A percentile compares a stretch with the other conserved stretches of the same genome.
Evolutionary conservation across 2,113 vertebrate species (phyloP).

Genomic region (Anarrhichthys ocellatus): DNA sequence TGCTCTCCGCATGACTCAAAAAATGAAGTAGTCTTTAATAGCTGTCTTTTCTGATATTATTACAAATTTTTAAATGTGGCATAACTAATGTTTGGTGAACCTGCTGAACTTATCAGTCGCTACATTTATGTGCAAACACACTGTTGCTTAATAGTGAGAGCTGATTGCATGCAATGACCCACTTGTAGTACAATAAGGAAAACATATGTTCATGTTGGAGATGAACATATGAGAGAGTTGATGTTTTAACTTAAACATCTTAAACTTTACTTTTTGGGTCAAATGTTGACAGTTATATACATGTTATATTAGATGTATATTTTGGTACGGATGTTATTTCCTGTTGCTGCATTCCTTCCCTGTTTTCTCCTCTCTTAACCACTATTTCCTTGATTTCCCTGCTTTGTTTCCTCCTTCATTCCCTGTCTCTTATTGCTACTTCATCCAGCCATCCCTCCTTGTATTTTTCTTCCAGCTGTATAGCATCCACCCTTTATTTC

Average conservation of each 20-base stretch:
- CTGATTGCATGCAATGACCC: background rate
- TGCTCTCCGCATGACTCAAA: slow-evolving; percentile 13
- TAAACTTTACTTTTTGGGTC: background rate
- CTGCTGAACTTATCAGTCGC: slow-evolving; percentile 20
- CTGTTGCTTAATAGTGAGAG: background rate
- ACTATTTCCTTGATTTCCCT: background rate
- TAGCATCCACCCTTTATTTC: background rate
- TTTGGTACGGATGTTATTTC: background rate
- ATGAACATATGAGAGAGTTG: too few species aligned
- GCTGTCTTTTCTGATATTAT: slow-evolving; percentile 22
- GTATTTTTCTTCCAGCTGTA: background rate
- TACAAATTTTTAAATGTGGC: slow-evolving; percentile 8
- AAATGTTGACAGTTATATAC: background rate
- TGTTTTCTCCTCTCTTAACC: background rate
- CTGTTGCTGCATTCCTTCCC: background rate
- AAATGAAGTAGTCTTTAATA: slow-evolving; percentile 15
- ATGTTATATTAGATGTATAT: background rate
- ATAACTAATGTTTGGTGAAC: slow-evolving; percentile 34
- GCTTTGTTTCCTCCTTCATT: background rate
- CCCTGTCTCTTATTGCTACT: background rate
- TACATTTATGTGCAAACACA: background rate
- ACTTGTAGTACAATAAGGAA: background rate
- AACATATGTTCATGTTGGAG: background rate
- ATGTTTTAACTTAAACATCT: background rate
- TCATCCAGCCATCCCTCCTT: background rate